phyloP scores from a whole-genome alignment of 2,113 vertebrate genomes.

The Centropus unirufus region DNA sequence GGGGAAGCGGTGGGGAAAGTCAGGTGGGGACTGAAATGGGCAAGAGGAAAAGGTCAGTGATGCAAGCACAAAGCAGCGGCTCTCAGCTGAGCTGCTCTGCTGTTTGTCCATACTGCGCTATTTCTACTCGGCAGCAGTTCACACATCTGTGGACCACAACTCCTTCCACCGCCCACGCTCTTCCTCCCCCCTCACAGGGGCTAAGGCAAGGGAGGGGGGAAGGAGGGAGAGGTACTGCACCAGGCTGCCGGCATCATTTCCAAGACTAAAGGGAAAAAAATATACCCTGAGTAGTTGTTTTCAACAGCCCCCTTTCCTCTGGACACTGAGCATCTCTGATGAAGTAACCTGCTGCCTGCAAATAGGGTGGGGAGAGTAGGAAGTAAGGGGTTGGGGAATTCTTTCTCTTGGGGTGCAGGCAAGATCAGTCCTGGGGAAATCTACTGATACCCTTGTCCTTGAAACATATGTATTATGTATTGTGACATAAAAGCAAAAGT shows the following conservation, averaged over 20 bases:
- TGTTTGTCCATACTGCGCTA: background rate
- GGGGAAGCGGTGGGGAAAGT: background rate
- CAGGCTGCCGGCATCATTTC: background rate
- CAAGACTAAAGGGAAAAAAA: background rate
- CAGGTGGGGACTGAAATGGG: slow-evolving; percentile 40
- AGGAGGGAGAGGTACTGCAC: background rate
- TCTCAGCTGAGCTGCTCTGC: background rate
- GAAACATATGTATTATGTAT: background rate
- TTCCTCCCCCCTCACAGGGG: background rate
- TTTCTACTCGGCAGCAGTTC: slow-evolving; percentile 14
- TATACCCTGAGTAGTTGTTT: background rate
- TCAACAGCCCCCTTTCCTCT: background rate
- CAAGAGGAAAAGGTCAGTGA: slow-evolving; percentile 64
- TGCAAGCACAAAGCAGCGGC: slow-evolving; percentile 3
- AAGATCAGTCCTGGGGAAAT: background rate
- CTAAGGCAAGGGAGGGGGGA: background rate
- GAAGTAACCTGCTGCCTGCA: background rate
- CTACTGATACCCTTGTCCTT: background rate
- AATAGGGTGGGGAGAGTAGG: background rate
- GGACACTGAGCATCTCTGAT: background rate
- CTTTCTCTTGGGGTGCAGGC: background rate
- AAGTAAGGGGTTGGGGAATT: background rate
- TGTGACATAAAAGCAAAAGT: background rate
- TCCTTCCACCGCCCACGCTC: slow-evolving; percentile 50
- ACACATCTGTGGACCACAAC: slow-evolving; percentile 68